A percentile compares a stretch with the other conserved stretches of the same genome.
Conservation (phyloP, 2,797 vertebrate genomes). For the Gymnoscopelus microlampas region DNA sequence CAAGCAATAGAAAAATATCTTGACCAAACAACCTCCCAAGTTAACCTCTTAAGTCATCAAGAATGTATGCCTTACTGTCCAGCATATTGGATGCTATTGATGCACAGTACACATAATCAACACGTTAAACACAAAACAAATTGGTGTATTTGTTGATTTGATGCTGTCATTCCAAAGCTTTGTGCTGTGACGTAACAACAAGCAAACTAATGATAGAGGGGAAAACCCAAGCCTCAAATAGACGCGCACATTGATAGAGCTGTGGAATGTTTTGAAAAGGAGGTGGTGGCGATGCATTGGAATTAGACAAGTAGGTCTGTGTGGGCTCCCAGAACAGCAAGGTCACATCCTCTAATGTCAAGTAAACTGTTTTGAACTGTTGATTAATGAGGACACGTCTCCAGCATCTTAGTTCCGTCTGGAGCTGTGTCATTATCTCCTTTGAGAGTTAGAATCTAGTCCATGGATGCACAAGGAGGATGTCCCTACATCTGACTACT, state of each 20-base stretch:
- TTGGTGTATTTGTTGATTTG: background rate
- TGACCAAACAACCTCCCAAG: background rate
- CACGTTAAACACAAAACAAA: background rate
- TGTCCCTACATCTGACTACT: too few relatives aligned
- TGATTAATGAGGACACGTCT: slow-evolving; percentile 51
- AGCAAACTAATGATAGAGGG: slow-evolving; percentile 46
- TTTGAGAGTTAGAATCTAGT: too few relatives aligned
- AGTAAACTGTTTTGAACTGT: slow-evolving; percentile 33
- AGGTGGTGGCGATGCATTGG: slow-evolving; percentile 49
- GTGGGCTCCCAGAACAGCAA: slow-evolving; percentile 35
- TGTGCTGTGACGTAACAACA: slow-evolving; percentile 22
- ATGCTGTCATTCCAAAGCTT: slow-evolving; percentile 36
- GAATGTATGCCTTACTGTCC: background rate
- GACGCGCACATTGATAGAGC: slow-evolving; percentile 41
- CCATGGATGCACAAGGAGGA: too few relatives aligned
- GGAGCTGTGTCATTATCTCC: slow-evolving; percentile 1
- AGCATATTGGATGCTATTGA: background rate
- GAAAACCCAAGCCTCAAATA: slow-evolving; percentile 36
- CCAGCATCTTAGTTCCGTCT: slow-evolving; percentile 17
- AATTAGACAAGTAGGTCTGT: slow-evolving; percentile 41
- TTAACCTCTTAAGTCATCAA: background rate
- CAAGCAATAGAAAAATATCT: slow-evolving; percentile 15
- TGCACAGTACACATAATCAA: background rate
- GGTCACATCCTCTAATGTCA: slow-evolving; percentile 43
- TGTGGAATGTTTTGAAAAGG: slow-evolving; percentile 62